These are phyloP conservation scores for Tyria jacobaeae DNA, from an alignment of 2,888 invertebrate genomes.

Conservation along the genomic window DNA sequence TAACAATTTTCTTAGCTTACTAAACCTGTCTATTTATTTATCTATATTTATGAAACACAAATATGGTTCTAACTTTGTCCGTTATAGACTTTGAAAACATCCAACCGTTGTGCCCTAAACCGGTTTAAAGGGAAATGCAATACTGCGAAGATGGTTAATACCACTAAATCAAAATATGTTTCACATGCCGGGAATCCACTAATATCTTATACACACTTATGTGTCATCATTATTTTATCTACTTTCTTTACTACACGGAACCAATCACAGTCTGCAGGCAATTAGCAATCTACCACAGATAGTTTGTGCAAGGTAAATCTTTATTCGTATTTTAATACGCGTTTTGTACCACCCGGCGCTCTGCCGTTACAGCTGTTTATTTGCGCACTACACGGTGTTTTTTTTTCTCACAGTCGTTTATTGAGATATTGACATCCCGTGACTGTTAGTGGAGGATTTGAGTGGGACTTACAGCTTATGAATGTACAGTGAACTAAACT, in stretches of 20 bases:
- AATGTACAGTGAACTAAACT: conserved; percentile 7
- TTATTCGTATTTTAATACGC: conserved; percentile 51
- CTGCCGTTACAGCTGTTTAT: conserved; percentile 40
- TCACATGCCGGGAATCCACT: no score
- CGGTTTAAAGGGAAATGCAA: no score
- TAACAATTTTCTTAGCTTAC: no score
- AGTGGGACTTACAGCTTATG: conserved; percentile 10
- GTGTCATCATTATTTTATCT: background rate
- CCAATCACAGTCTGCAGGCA: background rate
- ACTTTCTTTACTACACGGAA: background rate
- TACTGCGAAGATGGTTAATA: no score
- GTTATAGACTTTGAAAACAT: no score
- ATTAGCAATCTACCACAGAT: background rate
- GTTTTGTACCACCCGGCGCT: conserved; percentile 16
- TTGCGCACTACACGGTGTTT: conserved; percentile 33
- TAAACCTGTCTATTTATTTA: no score
- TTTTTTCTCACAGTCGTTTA: conserved; percentile 27
- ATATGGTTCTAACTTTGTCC: no score
- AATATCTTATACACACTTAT: no score
- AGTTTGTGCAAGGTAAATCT: conserved; percentile 1
- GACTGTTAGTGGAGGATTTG: conserved; percentile 18
- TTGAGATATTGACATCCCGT: conserved; percentile 22
- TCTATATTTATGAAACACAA: no score
- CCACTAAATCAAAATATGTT: no score
- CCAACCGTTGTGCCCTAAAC: no score